Evolutionary conservation across 1,140 invertebrate species (phyloP), one percentile per base, ranked within the genome.

Genomic region (Ridgeia piscesae): DNA sequence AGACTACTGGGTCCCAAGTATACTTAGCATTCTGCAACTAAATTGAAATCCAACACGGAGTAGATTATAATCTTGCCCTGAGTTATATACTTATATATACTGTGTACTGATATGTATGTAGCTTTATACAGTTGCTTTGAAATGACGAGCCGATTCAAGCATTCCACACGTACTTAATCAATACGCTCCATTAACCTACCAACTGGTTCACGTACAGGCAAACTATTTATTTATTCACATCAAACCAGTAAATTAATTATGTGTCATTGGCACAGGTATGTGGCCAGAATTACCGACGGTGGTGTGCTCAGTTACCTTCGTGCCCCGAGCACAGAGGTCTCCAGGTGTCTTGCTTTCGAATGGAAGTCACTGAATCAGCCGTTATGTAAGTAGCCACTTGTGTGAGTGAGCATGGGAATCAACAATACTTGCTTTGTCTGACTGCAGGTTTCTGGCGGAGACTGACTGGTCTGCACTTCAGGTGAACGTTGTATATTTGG

Each of bases 141-240:
- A n/a, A n/a, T n/a, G n/a, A 21, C 58, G 2, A 77, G 58, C 11
- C 27, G 17, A 77, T 77, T 21, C 58, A 31, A 77, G 58, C 27
- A 77, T 77, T 42, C 42, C 42, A 42, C 58, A 21, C 27, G 27
- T 31, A 77, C 58, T 21, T 77, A 77, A 77, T 77, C 58, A 77
- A 77, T 77, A 77, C 17, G 17, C 14, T 21, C 58, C 27, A 77
- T 77, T 77, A 77, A 77, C 2, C 17, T 21, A 2, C 58, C 27
- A 21, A 77, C 14, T 77, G 58, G 11, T 31, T 27, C 58, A 11
- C 42, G 11, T 42, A 42, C 42, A 31, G 0, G 8, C 58, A 77
- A 77, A 77, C 58, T 77, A 77, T 77, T 77, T 77, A 77, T 77
- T 77, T 77, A 77, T 77, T 77, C 58, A n/a, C n/a, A n/a, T n/a